Evolutionary conservation across 2,113 vertebrate species (phyloP).

Genomic region (Phrynosoma platyrhinos): DNA sequence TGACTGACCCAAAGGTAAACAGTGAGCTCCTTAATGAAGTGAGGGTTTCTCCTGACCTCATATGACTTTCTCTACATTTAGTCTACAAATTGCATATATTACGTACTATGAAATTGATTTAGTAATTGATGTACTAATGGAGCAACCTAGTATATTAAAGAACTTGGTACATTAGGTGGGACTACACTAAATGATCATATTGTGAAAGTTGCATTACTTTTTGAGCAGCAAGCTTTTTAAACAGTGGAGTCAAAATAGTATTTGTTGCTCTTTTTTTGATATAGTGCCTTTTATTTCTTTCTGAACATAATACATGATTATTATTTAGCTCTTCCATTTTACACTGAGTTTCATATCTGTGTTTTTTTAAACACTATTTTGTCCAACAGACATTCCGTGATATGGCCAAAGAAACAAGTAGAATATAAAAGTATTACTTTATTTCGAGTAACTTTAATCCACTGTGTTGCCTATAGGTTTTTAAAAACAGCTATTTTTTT

Average conservation of each 20-base stretch:
- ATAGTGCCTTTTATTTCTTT: background rate
- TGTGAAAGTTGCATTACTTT: background rate
- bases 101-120: background rate
- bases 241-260: background rate
- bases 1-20: background rate
- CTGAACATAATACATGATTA: background rate
- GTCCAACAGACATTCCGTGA: no score
- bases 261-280: background rate
- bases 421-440: background rate
- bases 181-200: background rate
- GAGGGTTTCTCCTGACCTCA: background rate
- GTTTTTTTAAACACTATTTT: no score
- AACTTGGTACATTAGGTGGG: background rate
- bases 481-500: no score
- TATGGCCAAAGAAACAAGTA: background rate
- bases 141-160: background rate
- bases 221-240: constrained; percentile 3
- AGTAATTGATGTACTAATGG: no score
- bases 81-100: background rate
- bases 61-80: background rate
- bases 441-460: no score
- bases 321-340: background rate
- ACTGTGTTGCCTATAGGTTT: no score
- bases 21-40: background rate
- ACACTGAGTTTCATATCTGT: no score